Evolutionary conservation across 2,888 invertebrate species (phyloP), one percentile per base, ranked within the genome.

Genomic region (Odontomyia ornata): DNA sequence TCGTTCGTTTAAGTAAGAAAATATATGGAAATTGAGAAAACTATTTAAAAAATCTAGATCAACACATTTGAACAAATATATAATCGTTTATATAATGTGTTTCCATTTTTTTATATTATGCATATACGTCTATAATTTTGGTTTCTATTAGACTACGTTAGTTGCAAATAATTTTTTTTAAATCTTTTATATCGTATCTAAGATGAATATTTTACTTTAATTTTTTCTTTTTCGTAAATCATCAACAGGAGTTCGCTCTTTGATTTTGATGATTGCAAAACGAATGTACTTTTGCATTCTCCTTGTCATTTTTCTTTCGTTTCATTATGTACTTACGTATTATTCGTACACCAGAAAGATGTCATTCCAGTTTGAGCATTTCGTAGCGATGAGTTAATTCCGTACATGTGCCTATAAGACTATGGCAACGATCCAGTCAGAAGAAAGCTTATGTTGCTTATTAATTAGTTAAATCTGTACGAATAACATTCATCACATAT

Each of bases 401-500:
- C 46, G n/a, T 18, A 36, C 46, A 15, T 15, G 65, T 18, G 30
- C 65, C 65, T n/a, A n/a, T n/a, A n/a, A n/a, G 11, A 3, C 36
- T 36, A 3, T 9, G 36, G 36, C 9, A 36, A 3, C 9, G 36
- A 36, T 36, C 36, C 9, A 36, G 9, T 27, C 36, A 30, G n/a
- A 65, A n/a, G 15, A 36, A 65, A n/a, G 15, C 65, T 27, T 13
- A 11, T 30, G 1, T 9, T 13, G 56, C n/a, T 75, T n/a, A 47
- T 69, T 77, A 77, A 52, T 77, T 78, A n/a, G 62, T 36, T 64
- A 86, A 81, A 82, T 86, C 86, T 77, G 84, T 82, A 77, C 86
- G 84, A 80, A 86, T 81, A 81, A 85, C 80, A 80, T 86, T 84
- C 80, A 85, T 84, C 75, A 86, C 84, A 78, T 83, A 86, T 81